Evolutionary conservation across 2,888 invertebrate genomes (phyloP), one percentile per base, ranked within the genome.

Genomic region (Halictus quadricinctus): DNA sequence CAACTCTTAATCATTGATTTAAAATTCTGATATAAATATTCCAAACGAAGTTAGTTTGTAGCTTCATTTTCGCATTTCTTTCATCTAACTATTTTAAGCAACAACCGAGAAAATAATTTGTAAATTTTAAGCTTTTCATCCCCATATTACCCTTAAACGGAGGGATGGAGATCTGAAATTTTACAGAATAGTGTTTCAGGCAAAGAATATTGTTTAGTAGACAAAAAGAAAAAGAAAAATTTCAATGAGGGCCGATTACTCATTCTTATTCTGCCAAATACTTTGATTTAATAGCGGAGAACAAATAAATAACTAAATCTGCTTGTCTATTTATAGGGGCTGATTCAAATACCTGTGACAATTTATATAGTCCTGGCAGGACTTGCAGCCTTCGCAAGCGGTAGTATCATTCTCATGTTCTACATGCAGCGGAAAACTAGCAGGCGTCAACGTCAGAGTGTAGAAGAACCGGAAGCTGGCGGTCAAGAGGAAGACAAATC

Each of bases 401-500:
- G 84, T 50, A 81, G 87, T 25, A 81, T 92, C 29, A 83, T 89
- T 21, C 79, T 92, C 15, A 76, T 91, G 58, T 89, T 88, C 77
- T 91, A 89, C 84, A 87, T 91, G 70, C 91, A 91, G 75, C 89
- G 90, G 43, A 92, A 87, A 78, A 85, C 88, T 18, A 83, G 85
- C 29, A 90, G 84, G 80, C 86, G 88, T 41, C 91, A 91, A 58
- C 87, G 91, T 64, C 87, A 89, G n/a, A 90, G 85, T 79, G 78
- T 90, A 36, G 91, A 93, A 79, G 92, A 93, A 58, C 87, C 90
- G 78, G 92, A 92, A 80, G 87, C 83, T 12, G 93, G 90, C 29
- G 88, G 89, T 29, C 91, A 89, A 46, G 92, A 92, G 64, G 92
- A 91, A 58, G 92, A 92, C 80, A 91, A 92, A 80, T 93, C 93